These are phyloP conservation scores for Seira musarum DNA, from an alignment of 2,888 invertebrate species.

Conservation along the genomic window DNA sequence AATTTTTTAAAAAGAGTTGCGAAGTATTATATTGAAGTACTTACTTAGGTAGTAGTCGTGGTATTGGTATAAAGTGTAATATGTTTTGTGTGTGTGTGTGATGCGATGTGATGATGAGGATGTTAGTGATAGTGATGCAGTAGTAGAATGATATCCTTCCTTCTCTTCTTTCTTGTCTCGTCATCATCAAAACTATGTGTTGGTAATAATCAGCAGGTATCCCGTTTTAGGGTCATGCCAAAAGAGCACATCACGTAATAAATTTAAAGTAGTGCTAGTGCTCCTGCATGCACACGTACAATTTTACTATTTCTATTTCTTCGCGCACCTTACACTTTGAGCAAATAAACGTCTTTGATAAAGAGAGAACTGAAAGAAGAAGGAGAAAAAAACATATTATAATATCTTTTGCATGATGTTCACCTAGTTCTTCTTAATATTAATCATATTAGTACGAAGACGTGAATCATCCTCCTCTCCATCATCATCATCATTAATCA, in stretches of 20 bases:
- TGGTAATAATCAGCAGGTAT: constrained; percentile 29
- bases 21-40: neutral
- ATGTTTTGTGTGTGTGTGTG: neutral
- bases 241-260: constrained; percentile 26
- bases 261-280: constrained; percentile 9
- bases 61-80: neutral
- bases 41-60: too few relatives aligned
- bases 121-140: constrained; percentile 36
- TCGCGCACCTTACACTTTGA: too few relatives aligned
- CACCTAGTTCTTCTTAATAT: neutral
- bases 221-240: constrained; percentile 45
- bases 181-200: constrained; percentile 24
- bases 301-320: too few relatives aligned
- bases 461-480: neutral
- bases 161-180: constrained; percentile 24
- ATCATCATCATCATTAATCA: neutral
- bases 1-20: constrained; percentile 10
- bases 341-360: neutral
- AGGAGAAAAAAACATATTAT: neutral
- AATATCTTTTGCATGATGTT: constrained; percentile 8
- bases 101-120: constrained; percentile 23
- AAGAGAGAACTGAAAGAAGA: neutral
- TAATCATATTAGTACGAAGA: neutral
- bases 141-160: constrained; percentile 43
- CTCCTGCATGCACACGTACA: constrained; percentile 14